Evolutionary conservation across 2,113 vertebrate genomes (phyloP), one percentile per base, ranked within the genome.

Genomic region (Hiodon alosoides): DNA sequence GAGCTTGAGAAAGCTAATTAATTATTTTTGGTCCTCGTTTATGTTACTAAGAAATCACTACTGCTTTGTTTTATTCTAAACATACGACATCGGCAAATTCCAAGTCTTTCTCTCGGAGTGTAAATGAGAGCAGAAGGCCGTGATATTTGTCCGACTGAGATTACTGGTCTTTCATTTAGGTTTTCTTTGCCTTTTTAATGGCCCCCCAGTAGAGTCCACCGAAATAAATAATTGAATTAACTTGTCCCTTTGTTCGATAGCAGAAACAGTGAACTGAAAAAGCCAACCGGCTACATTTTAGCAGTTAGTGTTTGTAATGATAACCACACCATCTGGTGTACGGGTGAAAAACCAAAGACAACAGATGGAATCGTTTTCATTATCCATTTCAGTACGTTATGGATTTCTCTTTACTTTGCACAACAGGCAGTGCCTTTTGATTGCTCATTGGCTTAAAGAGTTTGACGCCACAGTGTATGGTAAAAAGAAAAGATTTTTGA

Each of bases 301-400:
- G 85, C 88, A 82, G 81, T 84, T 86, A 83, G 80, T 81, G 74
- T 79, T 90, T 91, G 89, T 89, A 83, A 80, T 87, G 85, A 90
- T 91, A 86, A 85, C 81, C 77, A 67, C 85, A 89, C 87, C 83
- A 87, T 91, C 89, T 93, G 84, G 81, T 79, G 10, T 81, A n/a
- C 78, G 75, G 31, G 53, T 82, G 67, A 51, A 46, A 83, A 87
- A 86, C 89, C 87, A 90, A 83, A 83, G 84, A 84, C 86, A 84
- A 85, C 91, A 94, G 89, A 91, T 92, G 92, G 89, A 85, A 88
- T 88, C 92, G 89, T 87, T 87, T 92, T 92, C 84, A 83, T 86
- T 89, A 85, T 88, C 90, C 90, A 82, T 90, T 92, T 90, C 89
- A 91, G 88, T 90, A 89, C 89, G 85, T 88, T 86, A 83, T 89